These are phyloP conservation scores for Lichenostomus cassidix DNA, from an alignment of 2,113 vertebrate genomes.

Conservation along the genomic window DNA sequence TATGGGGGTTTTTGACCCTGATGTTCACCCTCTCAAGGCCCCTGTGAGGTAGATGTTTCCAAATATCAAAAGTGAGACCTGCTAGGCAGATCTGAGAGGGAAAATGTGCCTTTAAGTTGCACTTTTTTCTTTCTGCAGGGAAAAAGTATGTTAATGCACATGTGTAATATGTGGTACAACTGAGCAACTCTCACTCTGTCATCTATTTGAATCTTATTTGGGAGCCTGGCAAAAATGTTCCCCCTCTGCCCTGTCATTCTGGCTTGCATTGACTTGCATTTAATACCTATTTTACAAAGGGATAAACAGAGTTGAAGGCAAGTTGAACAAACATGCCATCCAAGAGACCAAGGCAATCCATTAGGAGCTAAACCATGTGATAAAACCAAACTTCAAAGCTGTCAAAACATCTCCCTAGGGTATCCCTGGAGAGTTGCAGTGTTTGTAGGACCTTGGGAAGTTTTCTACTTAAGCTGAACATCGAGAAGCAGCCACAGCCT, in stretches of 20 bases:
- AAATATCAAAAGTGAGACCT: slow-evolving; percentile 26
- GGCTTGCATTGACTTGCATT: slow-evolving; percentile 56
- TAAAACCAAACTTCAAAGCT: slow-evolving; percentile 64
- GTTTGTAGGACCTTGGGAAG: slow-evolving; percentile 54
- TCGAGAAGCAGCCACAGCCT: neutral
- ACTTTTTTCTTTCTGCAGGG: neutral
- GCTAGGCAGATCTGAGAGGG: slow-evolving; percentile 19
- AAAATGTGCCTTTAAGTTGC: slow-evolving; percentile 7
- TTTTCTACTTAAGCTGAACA: slow-evolving; percentile 35
- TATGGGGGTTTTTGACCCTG: slow-evolving; percentile 54
- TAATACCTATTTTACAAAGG: slow-evolving; percentile 52
- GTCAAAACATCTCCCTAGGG: slow-evolving; percentile 58
- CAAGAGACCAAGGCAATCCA: slow-evolving; percentile 59
- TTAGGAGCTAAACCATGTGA: slow-evolving; percentile 65
- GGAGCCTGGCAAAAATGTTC: neutral
- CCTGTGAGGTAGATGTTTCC: slow-evolving; percentile 44
- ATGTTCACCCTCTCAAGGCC: slow-evolving; percentile 41
- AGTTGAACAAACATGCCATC: slow-evolving; percentile 63
- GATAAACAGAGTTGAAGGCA: slow-evolving; percentile 66
- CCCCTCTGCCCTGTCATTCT: slow-evolving; percentile 3
- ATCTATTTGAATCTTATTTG: neutral
- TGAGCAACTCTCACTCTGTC: slow-evolving; percentile 5
- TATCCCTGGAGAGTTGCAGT: slow-evolving; percentile 41
- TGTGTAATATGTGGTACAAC: neutral
- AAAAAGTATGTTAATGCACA: slow-evolving; percentile 12